Conservation (phyloP, 2,113 vertebrate species). For the Trogon melanurus region DNA sequence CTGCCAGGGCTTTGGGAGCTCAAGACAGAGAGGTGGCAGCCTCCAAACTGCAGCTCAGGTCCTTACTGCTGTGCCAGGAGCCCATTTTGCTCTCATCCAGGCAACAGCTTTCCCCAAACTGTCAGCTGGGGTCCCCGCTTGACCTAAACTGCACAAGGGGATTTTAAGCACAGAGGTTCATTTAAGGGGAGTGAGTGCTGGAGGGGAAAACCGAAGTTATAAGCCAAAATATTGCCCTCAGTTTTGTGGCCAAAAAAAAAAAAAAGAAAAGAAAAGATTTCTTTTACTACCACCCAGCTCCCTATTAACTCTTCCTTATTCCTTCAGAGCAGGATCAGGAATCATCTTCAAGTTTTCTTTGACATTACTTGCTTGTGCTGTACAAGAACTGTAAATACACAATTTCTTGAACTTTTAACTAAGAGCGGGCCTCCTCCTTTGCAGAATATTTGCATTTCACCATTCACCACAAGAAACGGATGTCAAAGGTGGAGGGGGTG, state of each 20-base stretch:
- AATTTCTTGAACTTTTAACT: neutral
- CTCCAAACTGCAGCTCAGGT: neutral
- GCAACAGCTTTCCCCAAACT: neutral
- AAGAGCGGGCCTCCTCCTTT: neutral
- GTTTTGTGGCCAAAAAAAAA: neutral
- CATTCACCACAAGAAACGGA: neutral
- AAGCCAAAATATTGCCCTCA: neutral
- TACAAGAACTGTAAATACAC: neutral
- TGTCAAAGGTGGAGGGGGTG: neutral
- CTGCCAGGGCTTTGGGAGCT: neutral
- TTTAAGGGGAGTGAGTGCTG: neutral
- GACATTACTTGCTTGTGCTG: neutral
- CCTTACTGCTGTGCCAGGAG: neutral
- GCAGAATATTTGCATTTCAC: slow-evolving; percentile 1
- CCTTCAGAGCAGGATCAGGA: neutral
- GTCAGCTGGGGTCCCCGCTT: neutral
- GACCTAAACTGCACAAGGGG: neutral
- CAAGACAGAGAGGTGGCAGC: neutral
- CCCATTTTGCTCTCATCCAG: neutral
- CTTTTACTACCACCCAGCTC: neutral
- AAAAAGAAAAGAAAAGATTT: too few relatives aligned
- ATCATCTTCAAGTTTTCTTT: neutral
- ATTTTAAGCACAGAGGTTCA: neutral
- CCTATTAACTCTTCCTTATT: neutral
- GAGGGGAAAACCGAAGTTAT: neutral